Conservation (phyloP, 2,888 invertebrate genomes). For the Aphidoletes aphidimyza region DNA sequence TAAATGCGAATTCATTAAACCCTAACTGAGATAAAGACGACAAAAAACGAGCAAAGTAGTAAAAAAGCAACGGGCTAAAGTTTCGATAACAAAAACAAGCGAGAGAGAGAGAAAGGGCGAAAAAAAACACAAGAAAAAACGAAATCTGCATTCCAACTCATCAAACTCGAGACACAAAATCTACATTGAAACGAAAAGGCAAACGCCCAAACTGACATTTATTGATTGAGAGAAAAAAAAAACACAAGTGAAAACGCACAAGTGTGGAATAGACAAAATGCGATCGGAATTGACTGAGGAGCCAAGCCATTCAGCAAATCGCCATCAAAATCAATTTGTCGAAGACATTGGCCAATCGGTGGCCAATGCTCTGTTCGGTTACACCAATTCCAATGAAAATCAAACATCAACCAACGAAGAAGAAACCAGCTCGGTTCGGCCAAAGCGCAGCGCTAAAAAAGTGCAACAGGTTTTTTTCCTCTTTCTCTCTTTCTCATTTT, state of each 20-base stretch:
- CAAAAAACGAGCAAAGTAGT: neutral
- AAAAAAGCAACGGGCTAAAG: neutral
- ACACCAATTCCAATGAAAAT: conserved; percentile 54
- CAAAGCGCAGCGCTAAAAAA: conserved; percentile 44
- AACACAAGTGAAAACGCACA: neutral
- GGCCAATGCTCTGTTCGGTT: conserved; percentile 53
- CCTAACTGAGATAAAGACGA: neutral
- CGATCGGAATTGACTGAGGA: conserved; percentile 54
- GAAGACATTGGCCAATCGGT: conserved; percentile 55
- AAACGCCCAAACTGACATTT: no score
- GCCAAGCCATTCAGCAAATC: conserved; percentile 23
- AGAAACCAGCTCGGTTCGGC: neutral
- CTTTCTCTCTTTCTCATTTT: neutral
- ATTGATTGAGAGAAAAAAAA: neutral
- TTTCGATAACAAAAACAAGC: neutral
- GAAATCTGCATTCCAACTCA: no score
- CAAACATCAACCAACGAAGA: conserved; percentile 45
- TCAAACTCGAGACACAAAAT: no score
- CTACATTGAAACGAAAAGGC: no score
- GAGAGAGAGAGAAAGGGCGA: neutral
- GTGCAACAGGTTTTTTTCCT: conserved; percentile 47
- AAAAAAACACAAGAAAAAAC: no score
- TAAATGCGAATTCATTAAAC: neutral
- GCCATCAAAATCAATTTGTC: conserved; percentile 54
- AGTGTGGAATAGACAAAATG: conserved; percentile 24